Evolutionary conservation across 2,888 invertebrate species (phyloP).

Genomic region (Oscheius myriophilus): DNA sequence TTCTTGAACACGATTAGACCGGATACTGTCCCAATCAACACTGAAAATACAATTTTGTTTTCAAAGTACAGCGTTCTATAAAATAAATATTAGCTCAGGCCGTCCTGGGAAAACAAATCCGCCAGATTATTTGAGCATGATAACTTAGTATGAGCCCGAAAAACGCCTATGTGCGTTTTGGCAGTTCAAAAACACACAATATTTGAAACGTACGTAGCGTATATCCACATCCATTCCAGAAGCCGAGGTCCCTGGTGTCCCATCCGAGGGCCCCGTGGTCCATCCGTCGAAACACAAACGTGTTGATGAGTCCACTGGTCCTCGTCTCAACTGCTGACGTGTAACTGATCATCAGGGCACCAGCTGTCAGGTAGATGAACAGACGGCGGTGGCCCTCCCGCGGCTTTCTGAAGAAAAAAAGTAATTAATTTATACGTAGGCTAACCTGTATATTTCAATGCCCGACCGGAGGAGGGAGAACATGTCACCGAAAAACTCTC

Average conservation of each 20-base stretch:
- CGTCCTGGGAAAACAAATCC: no score
- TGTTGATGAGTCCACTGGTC: constrained; percentile 47
- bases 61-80: no score
- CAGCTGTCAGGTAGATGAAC: constrained; percentile 51
- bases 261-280: constrained; percentile 43
- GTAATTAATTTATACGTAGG: not conserved
- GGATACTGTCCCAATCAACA: constrained; percentile 51
- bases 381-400: constrained; percentile 52
- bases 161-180: no score
- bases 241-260: constrained; percentile 49
- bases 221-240: constrained; percentile 58
- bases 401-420: constrained; percentile 18
- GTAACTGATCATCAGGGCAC: constrained; percentile 47
- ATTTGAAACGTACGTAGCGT: constrained; percentile 40
- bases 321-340: constrained; percentile 53
- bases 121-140: no score
- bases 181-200: no score
- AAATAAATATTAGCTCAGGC: no score
- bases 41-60: no score
- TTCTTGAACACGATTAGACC: constrained; percentile 50
- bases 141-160: no score
- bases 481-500: constrained; percentile 24
- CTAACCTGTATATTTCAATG: constrained; percentile 20
- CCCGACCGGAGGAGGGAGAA: constrained; percentile 6
- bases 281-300: constrained; percentile 51